phyloP scores from a whole-genome alignment of 2,113 vertebrate species.

The Gnathonemus longibarbis region DNA sequence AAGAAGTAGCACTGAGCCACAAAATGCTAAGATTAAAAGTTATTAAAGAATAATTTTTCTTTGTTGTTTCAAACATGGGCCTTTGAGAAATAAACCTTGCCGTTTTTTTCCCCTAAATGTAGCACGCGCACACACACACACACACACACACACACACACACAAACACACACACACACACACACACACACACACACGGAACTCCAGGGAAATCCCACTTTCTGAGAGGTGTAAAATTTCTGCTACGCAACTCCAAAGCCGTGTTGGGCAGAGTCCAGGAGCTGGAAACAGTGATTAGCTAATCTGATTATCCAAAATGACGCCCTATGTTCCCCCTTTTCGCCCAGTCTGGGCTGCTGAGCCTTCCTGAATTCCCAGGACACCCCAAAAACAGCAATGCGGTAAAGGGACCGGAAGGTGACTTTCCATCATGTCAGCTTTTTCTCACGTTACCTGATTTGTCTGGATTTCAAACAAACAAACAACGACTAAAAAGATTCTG shows the following conservation, averaged over 20 bases:
- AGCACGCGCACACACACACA: not conserved
- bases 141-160: not conserved
- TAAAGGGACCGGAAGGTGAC: not conserved
- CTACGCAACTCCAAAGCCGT: not conserved
- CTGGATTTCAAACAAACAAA: not conserved
- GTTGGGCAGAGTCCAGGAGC: not conserved
- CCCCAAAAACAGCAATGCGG: not conserved
- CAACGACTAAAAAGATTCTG: not conserved
- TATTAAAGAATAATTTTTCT: constrained; percentile 83
- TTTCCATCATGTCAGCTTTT: not conserved
- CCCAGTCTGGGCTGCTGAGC: not conserved
- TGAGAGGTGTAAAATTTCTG: not conserved
- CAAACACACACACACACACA: constrained; percentile 7
- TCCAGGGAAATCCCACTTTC: constrained; percentile 1
- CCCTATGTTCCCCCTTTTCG: not conserved
- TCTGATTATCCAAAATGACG: not conserved
- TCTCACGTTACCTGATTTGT: not conserved
- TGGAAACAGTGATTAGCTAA: constrained; percentile 5
- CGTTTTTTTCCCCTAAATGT: constrained; percentile 65
- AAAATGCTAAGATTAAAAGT: constrained; percentile 67
- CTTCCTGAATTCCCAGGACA: not conserved
- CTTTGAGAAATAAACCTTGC: constrained; percentile 56
- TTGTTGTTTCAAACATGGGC: constrained; percentile 72
- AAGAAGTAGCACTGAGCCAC: constrained; percentile 21
- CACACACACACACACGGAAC: constrained; percentile 2